Percentiles rank a stretch among this genome's conserved stretches.
These are phyloP conservation scores for Anguilla japonica DNA, from an alignment of 2,113 vertebrate species.

Conservation along the genomic window DNA sequence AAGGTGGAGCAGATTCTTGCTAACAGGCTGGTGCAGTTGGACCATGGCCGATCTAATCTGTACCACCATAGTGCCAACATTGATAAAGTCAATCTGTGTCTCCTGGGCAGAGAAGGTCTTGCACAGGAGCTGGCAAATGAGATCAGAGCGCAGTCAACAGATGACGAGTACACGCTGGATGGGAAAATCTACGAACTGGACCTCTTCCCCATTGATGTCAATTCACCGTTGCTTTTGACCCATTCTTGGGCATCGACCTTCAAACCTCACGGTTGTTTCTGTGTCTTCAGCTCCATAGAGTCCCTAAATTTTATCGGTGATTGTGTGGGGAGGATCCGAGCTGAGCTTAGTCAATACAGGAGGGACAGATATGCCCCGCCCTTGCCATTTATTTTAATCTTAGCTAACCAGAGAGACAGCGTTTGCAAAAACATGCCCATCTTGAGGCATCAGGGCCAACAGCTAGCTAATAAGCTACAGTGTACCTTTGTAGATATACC, in stretches of 20 bases:
- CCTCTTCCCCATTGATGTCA: slow-evolving; percentile 89
- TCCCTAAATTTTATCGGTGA: slow-evolving; percentile 93
- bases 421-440: slow-evolving; percentile 92
- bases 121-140: slow-evolving; percentile 96
- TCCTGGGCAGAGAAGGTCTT: slow-evolving; percentile 93
- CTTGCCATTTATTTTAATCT: slow-evolving; percentile 91
- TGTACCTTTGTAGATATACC: slow-evolving; percentile 97
- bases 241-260: slow-evolving; percentile 87
- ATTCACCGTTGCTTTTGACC: slow-evolving; percentile 87
- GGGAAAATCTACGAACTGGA: slow-evolving; percentile 98
- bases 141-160: slow-evolving; percentile 93
- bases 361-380: slow-evolving; percentile 87
- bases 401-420: slow-evolving; percentile 92
- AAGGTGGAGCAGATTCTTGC: slow-evolving; percentile 93
- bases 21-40: slow-evolving; percentile 88
- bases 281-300: slow-evolving; percentile 96
- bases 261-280: slow-evolving; percentile 97
- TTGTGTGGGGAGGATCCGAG: slow-evolving; percentile 90
- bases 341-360: slow-evolving; percentile 85
- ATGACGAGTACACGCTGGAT: slow-evolving; percentile 96
- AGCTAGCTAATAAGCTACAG: slow-evolving; percentile 95
- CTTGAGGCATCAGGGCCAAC: slow-evolving; percentile 95
- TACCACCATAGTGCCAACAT: slow-evolving; percentile 92
- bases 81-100: slow-evolving; percentile 96
- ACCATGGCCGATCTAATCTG: slow-evolving; percentile 85